These are phyloP conservation scores for Gadopsis marmoratus DNA, from an alignment of 2,797 vertebrate genomes.

Conservation along the genomic window DNA sequence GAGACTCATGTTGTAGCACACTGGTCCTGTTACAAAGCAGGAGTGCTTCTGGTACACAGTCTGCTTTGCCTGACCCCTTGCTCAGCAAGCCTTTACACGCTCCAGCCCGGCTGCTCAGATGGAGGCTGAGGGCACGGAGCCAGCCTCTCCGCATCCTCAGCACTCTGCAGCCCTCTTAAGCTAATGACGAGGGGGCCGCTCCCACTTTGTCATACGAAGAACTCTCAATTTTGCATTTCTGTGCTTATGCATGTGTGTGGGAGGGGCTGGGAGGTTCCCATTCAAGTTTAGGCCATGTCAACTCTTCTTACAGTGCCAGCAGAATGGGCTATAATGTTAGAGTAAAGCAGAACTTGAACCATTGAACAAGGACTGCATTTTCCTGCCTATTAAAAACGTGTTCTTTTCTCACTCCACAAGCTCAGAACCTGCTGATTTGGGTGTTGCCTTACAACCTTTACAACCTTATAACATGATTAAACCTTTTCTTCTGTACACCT, in stretches of 20 bases:
- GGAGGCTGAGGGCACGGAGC: constrained; percentile 54
- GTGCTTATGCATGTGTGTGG: constrained; percentile 1
- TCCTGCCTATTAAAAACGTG: background rate
- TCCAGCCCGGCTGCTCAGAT: constrained; percentile 42
- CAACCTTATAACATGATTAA: background rate
- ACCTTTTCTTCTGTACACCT: constrained; percentile 9
- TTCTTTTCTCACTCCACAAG: background rate
- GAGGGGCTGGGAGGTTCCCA: constrained; percentile 23
- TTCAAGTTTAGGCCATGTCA: constrained; percentile 21
- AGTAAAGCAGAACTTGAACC: constrained; percentile 1
- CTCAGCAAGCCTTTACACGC: constrained; percentile 48
- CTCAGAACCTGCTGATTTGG: background rate
- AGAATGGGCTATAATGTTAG: background rate
- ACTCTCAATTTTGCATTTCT: constrained; percentile 33
- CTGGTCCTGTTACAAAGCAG: constrained; percentile 44
- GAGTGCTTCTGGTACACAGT: constrained; percentile 38
- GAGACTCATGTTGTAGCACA: constrained; percentile 35
- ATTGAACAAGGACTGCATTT: background rate
- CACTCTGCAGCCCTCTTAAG: constrained; percentile 58
- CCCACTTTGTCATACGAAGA: constrained; percentile 54
- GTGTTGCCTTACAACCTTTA: background rate
- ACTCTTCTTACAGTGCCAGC: constrained; percentile 9
- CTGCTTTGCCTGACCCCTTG: constrained; percentile 46
- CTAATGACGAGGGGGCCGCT: constrained; percentile 63
- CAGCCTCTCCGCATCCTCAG: constrained; percentile 58